Base-by-base conservation (phyloP, 2,113 vertebrate species). In the Morone chrysops region DNA sequence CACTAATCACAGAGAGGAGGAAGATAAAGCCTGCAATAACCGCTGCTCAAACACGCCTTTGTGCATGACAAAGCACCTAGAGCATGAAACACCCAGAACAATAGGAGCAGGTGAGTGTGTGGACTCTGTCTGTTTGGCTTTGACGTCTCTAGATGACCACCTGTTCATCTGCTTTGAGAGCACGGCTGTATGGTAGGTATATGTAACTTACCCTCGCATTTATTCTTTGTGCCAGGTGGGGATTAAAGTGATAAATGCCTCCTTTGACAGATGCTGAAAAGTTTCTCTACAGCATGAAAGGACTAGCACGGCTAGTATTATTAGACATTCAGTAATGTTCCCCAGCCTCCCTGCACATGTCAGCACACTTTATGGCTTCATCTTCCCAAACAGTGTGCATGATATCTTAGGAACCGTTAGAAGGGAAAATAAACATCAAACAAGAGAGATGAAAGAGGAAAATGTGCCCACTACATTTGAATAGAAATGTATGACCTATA, bases 191-290 rank as follows among this genome's bases (percentile, higher is more conserved):
- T 84, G 83, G 83, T 78, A 47, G 81, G 87, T 84, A 87, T 77
- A 78, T 90, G 92, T 87, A 92, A 91, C 87, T 90, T 87, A 89
- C 75, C 86, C 90, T 93, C 53, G n/a, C 89, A 56, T 91, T 94
- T 93, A 89, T 87, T 94, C 94, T 94, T 69, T 84, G 82, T 88
- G 90, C 88, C 87, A 94, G 90, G 87, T 84, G 90, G 86, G 93
- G 93, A 95, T 95, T 94, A 94, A 81, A 84, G 87, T 83, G 75
- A 92, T 89, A 93, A 95, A 95, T 93, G 88, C 87, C 75, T 80
- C 88, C 75, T 89, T 82, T 93, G 93, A 92, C 89, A 92, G 90
- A 87, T 65, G 84, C 70, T 89, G 88, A 92, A 93, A 94, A 87
- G 88, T 94, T 87, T 84, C 78, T 87, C 86, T 76, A 80, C 92